Evolutionary conservation across 2,797 vertebrate species (phyloP).

Genomic region (Pantherophis alleghaniensis): DNA sequence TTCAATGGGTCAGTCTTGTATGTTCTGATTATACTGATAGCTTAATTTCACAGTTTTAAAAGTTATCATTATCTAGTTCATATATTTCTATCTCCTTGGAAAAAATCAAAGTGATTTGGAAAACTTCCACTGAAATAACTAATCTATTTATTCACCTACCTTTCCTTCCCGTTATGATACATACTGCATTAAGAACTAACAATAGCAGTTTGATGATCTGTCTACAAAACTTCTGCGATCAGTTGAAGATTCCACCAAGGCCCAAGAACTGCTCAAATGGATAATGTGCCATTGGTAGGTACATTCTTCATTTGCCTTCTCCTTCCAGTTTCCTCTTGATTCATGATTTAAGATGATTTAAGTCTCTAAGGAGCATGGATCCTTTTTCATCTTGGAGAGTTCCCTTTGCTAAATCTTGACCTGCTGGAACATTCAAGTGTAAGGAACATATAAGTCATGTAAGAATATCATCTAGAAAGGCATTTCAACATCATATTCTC

Average conservation of each 20-base stretch:
- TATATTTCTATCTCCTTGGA: neutral
- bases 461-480: neutral
- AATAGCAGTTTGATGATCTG: neutral
- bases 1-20: neutral
- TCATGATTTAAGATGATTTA: neutral
- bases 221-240: neutral
- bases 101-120: neutral
- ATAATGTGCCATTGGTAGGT: neutral
- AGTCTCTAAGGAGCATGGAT: neutral
- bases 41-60: neutral
- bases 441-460: neutral
- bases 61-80: neutral
- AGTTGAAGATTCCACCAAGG: neutral
- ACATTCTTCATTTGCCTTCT: neutral
- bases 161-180: neutral
- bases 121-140: neutral
- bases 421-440: neutral
- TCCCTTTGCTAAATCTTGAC: neutral
- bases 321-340: neutral
- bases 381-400: neutral
- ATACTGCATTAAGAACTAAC: neutral
- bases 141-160: neutral
- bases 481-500: neutral
- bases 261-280: neutral
- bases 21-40: neutral